Evolutionary conservation across 2,113 vertebrate genomes (phyloP), one percentile per base, ranked within the genome.

Genomic region (Spilogale gracilis): DNA sequence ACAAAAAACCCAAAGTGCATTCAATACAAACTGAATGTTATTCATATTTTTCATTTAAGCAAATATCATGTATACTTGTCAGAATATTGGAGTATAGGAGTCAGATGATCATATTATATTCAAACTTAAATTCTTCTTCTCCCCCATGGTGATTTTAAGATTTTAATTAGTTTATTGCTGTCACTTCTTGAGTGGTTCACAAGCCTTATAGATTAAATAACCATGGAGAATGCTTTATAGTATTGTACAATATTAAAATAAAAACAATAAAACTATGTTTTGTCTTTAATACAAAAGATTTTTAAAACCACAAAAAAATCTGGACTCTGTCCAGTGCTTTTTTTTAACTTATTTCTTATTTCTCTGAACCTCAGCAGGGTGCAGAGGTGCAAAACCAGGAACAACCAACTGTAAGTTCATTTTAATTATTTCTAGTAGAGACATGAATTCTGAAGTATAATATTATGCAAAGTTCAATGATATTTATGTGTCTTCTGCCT

Each of bases 401-500:
- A 69, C 88, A 97, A 88, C 0, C 6, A 56, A 79, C 60, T 74
- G 98, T 98, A 95, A 97, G 98, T 98, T n/a, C 67, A 20, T 56
- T 74, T 93, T 82, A 74, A 65, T 71, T 89, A 65, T 74, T 94
- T 95, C 7, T 76, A 16, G 60, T 71, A 94, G 9, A 97, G 17
- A 63, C 1, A 9, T 69, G 18, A 88, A 73, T 11, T 95, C 30
- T 13, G 67, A 73, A 81, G n/a, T 74, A 48, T 69, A 84, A 52
- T 50, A 74, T 56, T 93, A 45, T 95, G 5, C 17, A 56, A 79
- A 69, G 6, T 20, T 67, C 2, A 69, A 38, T 58, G 5, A 56
- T 67, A 89, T 38, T 90, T 63, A 79, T 69, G 67, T 93, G 8
- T 0, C 1, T 94, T 67, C 6, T 73, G 18, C 38, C 58, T 96